Percentiles rank a stretch among this genome's conserved stretches.
These are phyloP conservation scores for Steatornis caripensis DNA, from an alignment of 2,113 vertebrate species.

Conservation along the genomic window DNA sequence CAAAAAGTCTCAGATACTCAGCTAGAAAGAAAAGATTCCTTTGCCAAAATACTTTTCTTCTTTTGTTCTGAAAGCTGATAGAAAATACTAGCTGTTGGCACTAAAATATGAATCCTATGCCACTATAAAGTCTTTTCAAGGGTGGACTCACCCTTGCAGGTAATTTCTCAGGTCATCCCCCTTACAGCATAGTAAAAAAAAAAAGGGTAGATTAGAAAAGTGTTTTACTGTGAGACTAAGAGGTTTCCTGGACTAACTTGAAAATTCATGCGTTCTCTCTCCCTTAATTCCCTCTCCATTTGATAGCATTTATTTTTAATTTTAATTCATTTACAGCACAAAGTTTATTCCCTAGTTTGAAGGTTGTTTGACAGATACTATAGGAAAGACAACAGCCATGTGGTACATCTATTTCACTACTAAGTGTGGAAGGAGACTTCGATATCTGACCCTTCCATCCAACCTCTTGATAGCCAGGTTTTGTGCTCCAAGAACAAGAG, in stretches of 20 bases:
- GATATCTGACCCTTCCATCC: background rate
- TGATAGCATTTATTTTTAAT: background rate
- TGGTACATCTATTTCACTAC: background rate
- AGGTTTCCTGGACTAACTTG: background rate
- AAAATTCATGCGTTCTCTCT: background rate
- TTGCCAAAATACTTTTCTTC: background rate
- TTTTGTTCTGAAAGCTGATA: background rate
- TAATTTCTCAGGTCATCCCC: background rate
- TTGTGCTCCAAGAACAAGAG: background rate
- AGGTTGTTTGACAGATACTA: background rate
- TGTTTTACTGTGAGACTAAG: background rate
- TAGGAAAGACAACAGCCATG: background rate
- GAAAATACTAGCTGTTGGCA: background rate
- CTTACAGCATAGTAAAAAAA: too few relatives aligned
- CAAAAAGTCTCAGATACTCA: background rate
- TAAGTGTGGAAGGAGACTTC: background rate
- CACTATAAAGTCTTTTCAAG: background rate
- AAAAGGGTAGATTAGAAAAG: background rate
- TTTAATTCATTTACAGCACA: background rate
- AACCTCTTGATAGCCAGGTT: background rate
- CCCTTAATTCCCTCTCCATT: background rate
- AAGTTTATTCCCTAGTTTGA: background rate
- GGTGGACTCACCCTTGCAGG: background rate
- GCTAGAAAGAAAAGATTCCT: background rate
- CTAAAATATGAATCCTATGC: background rate